Evolutionary conservation across 1,140 invertebrate species (phyloP).

Genomic region (Halesus radiatus): DNA sequence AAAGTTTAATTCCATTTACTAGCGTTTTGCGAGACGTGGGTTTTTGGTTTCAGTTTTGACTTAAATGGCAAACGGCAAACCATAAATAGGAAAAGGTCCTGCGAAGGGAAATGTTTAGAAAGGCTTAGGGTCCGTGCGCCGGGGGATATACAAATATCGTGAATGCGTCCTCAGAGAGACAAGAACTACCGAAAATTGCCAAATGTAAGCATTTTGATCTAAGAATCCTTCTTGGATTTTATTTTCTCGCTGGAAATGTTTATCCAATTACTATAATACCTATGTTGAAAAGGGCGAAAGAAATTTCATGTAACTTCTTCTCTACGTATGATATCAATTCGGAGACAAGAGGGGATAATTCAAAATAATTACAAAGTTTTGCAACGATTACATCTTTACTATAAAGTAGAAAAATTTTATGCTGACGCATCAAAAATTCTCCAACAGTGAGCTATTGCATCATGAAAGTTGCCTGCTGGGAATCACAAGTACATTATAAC

Average conservation of each 20-base stretch:
- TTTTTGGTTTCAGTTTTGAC: conserved; percentile 14
- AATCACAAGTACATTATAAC: too few relatives aligned
- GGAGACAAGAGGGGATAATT: too few relatives aligned
- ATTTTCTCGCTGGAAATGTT: conserved; percentile 10
- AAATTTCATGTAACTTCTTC: too few relatives aligned
- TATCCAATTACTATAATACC: not conserved
- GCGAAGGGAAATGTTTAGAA: conserved; percentile 8
- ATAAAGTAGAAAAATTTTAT: too few relatives aligned
- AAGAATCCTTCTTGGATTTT: conserved; percentile 15
- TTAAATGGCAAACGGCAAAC: not conserved
- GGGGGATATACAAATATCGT: conserved; percentile 33
- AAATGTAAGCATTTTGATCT: conserved; percentile 18
- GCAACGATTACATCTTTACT: too few relatives aligned
- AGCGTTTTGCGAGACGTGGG: not conserved
- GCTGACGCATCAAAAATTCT: too few relatives aligned
- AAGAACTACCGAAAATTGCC: conserved; percentile 17
- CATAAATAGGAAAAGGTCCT: not conserved
- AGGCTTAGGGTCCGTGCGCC: not conserved
- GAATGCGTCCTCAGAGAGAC: conserved; percentile 24
- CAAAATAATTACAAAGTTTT: too few relatives aligned
- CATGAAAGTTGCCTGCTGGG: too few relatives aligned
- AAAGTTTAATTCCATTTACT: too few relatives aligned
- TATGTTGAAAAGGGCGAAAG: too few relatives aligned
- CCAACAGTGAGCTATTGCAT: too few relatives aligned
- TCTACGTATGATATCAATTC: too few relatives aligned